Percentiles rank a stretch among this genome's conserved stretches.
Conservation (phyloP, 2,113 vertebrate genomes). For the Rousettus leschenaultii region DNA sequence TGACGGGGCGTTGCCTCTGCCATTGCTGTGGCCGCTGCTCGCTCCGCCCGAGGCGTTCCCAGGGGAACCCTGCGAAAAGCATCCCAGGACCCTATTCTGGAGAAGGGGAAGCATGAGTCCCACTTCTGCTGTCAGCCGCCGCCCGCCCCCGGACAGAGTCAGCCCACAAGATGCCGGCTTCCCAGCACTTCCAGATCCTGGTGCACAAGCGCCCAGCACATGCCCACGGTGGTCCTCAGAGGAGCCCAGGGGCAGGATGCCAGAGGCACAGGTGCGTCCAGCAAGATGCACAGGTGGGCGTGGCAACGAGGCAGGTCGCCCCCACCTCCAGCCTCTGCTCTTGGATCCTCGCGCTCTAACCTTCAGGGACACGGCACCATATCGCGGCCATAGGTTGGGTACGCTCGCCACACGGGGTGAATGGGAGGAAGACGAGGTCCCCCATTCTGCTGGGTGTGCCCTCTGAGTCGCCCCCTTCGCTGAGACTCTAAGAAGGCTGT, state of each 20-base stretch:
- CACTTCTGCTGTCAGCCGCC: not conserved
- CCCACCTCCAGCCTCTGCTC: not conserved
- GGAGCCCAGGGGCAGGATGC: not conserved
- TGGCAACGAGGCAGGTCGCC: not conserved
- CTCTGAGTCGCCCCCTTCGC: not conserved
- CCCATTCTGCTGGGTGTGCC: not conserved
- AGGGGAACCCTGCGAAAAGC: fast-evolving
- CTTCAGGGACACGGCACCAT: not conserved
- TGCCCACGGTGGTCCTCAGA: not conserved
- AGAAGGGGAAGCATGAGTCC: not conserved
- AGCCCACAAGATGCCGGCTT: not conserved
- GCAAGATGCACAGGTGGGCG: fast-evolving
- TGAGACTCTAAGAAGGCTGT: not conserved
- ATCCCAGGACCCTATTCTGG: not conserved
- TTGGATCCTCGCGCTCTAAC: too few species aligned
- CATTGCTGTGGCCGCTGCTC: fast-evolving
- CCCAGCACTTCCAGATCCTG: not conserved
- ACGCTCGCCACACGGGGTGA: not conserved
- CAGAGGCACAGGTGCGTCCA: fast-evolving
- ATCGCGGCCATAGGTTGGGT: fast-evolving
- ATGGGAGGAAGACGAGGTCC: not conserved
- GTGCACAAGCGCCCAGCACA: fast-evolving
- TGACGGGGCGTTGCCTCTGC: fast-evolving
- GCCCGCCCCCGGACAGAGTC: not conserved
- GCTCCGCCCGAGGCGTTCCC: not conserved